These are phyloP conservation scores for Toxotes lorentzi DNA, from an alignment of 2,797 vertebrate genomes.

Conservation along the genomic window DNA sequence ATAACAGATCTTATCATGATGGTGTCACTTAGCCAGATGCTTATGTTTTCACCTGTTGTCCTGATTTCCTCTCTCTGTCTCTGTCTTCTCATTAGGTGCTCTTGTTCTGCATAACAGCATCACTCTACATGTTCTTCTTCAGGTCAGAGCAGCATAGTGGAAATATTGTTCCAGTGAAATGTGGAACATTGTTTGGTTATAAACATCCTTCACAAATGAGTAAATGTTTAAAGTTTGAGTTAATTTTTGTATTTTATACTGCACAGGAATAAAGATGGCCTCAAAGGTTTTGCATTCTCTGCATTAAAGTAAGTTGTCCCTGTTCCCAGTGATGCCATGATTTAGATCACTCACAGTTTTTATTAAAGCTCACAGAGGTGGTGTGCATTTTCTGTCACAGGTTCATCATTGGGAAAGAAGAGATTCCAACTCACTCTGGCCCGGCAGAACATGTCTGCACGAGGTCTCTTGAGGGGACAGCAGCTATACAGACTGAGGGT, in stretches of 20 bases:
- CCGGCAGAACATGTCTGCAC: constrained; percentile 82
- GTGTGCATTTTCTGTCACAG: constrained; percentile 73
- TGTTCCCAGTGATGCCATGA: neutral
- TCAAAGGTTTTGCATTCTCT: constrained; percentile 97
- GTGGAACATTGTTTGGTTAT: neutral
- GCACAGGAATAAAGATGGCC: constrained; percentile 94
- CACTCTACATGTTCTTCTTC: constrained; percentile 88
- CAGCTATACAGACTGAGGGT: constrained; percentile 49
- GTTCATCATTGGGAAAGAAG: constrained; percentile 97
- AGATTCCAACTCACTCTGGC: constrained; percentile 91
- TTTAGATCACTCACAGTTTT: neutral
- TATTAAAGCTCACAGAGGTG: neutral
- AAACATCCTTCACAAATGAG: neutral
- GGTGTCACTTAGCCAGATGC: neutral
- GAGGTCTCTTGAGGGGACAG: constrained; percentile 65
- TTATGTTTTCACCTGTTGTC: neutral
- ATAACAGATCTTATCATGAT: neutral
- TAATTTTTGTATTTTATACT: constrained; percentile 16
- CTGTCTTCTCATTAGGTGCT: constrained; percentile 78
- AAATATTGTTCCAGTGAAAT: neutral
- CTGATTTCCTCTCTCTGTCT: constrained; percentile 15
- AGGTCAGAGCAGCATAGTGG: constrained; percentile 73
- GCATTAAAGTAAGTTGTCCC: constrained; percentile 93
- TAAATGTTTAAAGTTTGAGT: neutral
- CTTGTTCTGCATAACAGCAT: constrained; percentile 86